Evolutionary conservation across 2,113 vertebrate genomes (phyloP), one percentile per base, ranked within the genome.

Genomic region (Pedetes capensis): DNA sequence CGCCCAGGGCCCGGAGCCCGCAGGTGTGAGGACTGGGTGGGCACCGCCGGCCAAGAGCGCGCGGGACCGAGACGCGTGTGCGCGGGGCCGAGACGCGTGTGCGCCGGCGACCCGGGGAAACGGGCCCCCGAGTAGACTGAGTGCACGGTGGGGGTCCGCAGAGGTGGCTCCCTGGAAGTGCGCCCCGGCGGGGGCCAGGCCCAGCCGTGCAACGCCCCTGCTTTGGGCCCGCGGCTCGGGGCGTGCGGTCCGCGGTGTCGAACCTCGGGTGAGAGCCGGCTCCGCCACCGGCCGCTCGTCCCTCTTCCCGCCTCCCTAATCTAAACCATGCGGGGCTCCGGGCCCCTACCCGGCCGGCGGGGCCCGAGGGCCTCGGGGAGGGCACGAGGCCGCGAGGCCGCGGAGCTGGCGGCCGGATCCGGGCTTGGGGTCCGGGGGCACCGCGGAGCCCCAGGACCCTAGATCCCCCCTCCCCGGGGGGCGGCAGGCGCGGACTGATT

Each of bases 401-500:
- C 42, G 39, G 82, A 93, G 53, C 11, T 6, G 7, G 57, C 79
- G 72, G 93, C 83, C 55, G 0, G 59, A 63, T 51, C 37, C 3
- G 68, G 61, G 75, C 68, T 92, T 25, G 51, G 89, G 90, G 84
- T 84, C 64, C n/a, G 5, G 37, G 44, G 49, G 76, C 64, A 66
- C 75, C 0, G 42, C 12, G n/a, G 85, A 87, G 87, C 81, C 55
- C 0, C 16, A 78, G 78, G 90, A 96, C 92, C 94, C 90, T 16
- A 2, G 88, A 82, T 42, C 66, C 91, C 84, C 79, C 96, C 93
- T 91, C 89, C 88, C 87, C 72, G 64, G 97, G 97, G 97, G 96
- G 89, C 71, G 84, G 96, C 89, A 57, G 97, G 89, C 75, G 71
- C 80, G 8, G 92, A 61, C 97, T 97, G 96, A 97, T 97, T 97